Conservation (phyloP, 2,888 invertebrate species). For the Dynastes grantii region DNA sequence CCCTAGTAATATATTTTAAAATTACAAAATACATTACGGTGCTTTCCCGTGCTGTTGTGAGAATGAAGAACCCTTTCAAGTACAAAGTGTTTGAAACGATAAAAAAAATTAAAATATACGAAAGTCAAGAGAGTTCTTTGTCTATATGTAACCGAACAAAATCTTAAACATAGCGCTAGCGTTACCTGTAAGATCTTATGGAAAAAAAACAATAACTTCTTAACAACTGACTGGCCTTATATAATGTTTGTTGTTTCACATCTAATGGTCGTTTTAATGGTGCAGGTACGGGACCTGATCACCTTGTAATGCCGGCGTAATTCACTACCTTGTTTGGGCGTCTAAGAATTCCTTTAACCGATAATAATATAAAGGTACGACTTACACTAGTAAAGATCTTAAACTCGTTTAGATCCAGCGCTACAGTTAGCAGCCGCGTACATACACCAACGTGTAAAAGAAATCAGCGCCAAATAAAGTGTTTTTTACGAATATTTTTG, state of each 20-base stretch:
- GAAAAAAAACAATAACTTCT: conserved; percentile 30
- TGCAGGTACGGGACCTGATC: conserved; percentile 46
- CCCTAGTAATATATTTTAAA: no score
- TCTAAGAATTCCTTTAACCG: conserved; percentile 45
- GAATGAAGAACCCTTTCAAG: no score
- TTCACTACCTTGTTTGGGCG: conserved; percentile 44
- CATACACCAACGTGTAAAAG: conserved; percentile 15
- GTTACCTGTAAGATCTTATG: neutral
- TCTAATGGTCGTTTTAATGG: conserved; percentile 44
- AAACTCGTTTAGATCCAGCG: conserved; percentile 25
- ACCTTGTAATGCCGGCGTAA: conserved; percentile 44
- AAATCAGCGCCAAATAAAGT: no score
- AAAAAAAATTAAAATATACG: neutral
- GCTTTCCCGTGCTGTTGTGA: no score
- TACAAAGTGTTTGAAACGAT: neutral
- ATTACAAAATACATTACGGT: no score
- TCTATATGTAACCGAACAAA: neutral
- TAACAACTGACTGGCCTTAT: conserved; percentile 43
- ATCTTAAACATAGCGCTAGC: neutral
- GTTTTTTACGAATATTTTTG: no score
- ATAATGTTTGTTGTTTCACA: conserved; percentile 46
- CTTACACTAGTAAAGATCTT: conserved; percentile 29
- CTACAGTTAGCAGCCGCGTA: neutral
- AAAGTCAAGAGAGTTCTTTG: neutral
- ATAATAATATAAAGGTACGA: conserved; percentile 38